phyloP scores from a whole-genome alignment of 1,140 invertebrate genomes.

The Pogonus chalceus region DNA sequence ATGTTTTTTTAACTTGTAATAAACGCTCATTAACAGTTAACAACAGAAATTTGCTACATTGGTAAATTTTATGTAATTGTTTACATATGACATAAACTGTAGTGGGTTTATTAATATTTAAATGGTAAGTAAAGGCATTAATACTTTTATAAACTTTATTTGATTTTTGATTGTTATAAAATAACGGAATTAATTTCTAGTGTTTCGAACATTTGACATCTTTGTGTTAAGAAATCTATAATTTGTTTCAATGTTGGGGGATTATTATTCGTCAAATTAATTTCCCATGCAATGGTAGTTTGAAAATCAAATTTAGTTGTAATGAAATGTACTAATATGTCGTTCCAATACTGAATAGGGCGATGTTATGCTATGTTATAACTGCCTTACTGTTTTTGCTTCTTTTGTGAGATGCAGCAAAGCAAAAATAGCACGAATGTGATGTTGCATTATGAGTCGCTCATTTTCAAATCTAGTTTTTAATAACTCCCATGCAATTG shows the following conservation, averaged over 20 bases:
- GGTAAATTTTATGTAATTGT: too few species aligned
- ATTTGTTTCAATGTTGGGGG: slow-evolving; percentile 12
- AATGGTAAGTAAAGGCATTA: too few species aligned
- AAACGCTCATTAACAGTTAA: too few species aligned
- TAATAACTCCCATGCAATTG: slow-evolving; percentile 24
- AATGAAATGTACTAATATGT: slow-evolving; percentile 23
- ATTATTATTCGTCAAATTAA: too few species aligned
- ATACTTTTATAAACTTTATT: too few species aligned
- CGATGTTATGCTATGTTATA: slow-evolving; percentile 26
- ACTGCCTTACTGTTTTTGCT: slow-evolving; percentile 15
- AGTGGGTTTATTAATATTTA: too few species aligned
- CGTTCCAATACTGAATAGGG: slow-evolving; percentile 25
- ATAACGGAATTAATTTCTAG: neutral
- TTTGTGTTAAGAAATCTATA: slow-evolving; percentile 20
- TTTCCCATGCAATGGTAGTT: slow-evolving; percentile 24
- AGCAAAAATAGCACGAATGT: slow-evolving; percentile 25
- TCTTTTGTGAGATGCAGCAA: slow-evolving; percentile 23
- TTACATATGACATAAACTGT: too few species aligned
- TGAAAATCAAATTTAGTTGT: slow-evolving; percentile 23
- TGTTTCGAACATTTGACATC: slow-evolving; percentile 21
- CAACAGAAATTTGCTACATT: too few species aligned
- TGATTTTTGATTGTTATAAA: too few species aligned
- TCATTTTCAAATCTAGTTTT: slow-evolving; percentile 29
- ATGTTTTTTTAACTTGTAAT: too few species aligned
- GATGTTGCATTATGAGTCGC: slow-evolving; percentile 23